Base-by-base conservation (phyloP, 2,113 vertebrate species). In the Oncorhynchus nerka region DNA sequence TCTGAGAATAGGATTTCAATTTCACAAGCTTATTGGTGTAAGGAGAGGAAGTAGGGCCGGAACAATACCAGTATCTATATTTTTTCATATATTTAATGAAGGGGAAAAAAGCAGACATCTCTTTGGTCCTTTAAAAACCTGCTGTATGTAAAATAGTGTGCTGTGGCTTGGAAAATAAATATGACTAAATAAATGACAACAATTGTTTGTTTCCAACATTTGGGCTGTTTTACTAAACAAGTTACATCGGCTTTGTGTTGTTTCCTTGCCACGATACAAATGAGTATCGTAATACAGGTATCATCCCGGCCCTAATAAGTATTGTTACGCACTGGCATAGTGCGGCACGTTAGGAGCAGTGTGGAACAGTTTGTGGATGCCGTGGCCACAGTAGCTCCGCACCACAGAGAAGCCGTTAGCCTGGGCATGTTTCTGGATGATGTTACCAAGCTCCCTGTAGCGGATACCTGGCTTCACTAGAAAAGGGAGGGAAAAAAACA, bases 401-500 rank as follows among this genome's bases (percentile, higher is more conserved):
- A 99, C 98, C 79, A 99, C 97, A 13, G 97, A 99, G 94, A 99
- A 99, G 67, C 97, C 95, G 73, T 90, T 97, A 68, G 97, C 97
- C 89, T 99, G 98, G 8, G 97, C 97, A 0, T 99, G 98, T 81
- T 98, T 99, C 94, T 99, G 98, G 86, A 99, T 99, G 81, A 99
- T 97, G 89, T 99, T 99, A 65, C 98, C 98, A 81, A 99, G 74
- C 75, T 99, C 98, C 88, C 98, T 92, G 90, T 99, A 99, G 45
- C 98, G 95, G 68, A 99, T 92, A 22, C 98, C 98, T 73, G 97
- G 97, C 83, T 99, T 99, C 81, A 99, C 98, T 99, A 92, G 34
- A 89, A 87, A 48, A 81, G n/a, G 20, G 49, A 22, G 28, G 7
- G 1, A 8, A 34, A 67, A 0, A 4, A 20, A 9, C 34, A 45